A percentile compares a stretch with the other conserved stretches of the same genome.
phyloP scores from a whole-genome alignment of 2,797 vertebrate genomes.

The Lagorchestes hirsutus region DNA sequence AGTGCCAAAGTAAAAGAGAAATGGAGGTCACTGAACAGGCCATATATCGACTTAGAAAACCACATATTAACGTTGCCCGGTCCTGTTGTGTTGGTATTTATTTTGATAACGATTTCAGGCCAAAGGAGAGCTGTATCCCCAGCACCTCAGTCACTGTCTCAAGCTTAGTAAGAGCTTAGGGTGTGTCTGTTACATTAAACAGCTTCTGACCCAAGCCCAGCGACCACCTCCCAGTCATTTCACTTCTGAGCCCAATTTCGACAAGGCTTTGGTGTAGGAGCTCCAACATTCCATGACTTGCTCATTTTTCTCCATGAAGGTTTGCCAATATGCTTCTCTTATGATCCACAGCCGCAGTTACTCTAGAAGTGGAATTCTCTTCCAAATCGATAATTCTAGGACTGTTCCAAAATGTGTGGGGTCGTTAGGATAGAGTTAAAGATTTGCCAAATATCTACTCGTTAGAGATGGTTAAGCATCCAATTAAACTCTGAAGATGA shows the following conservation, averaged over 20 bases:
- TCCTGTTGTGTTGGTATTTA: no score
- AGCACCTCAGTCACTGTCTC: not conserved
- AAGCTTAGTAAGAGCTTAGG: not conserved
- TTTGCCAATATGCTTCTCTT: constrained; percentile 28
- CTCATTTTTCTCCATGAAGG: constrained; percentile 12
- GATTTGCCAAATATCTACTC: constrained; percentile 29
- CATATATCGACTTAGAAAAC: no score
- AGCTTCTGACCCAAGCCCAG: not conserved
- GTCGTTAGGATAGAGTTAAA: constrained; percentile 33
- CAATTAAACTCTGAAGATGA: constrained; percentile 47
- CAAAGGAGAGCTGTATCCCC: not conserved
- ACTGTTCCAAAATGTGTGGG: constrained; percentile 6
- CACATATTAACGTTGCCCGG: no score
- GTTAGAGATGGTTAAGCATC: constrained; percentile 44
- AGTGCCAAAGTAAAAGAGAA: not conserved
- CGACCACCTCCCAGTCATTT: not conserved
- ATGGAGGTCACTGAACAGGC: not conserved
- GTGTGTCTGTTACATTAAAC: not conserved
- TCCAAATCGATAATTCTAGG: not conserved
- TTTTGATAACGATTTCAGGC: no score
- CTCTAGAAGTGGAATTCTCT: not conserved
- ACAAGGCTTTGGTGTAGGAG: not conserved
- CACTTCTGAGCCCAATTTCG: not conserved
- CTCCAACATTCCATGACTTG: not conserved
- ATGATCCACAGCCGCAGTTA: constrained; percentile 13